Conservation (phyloP, 2,113 vertebrate species). For the Ailurus styani region DNA sequence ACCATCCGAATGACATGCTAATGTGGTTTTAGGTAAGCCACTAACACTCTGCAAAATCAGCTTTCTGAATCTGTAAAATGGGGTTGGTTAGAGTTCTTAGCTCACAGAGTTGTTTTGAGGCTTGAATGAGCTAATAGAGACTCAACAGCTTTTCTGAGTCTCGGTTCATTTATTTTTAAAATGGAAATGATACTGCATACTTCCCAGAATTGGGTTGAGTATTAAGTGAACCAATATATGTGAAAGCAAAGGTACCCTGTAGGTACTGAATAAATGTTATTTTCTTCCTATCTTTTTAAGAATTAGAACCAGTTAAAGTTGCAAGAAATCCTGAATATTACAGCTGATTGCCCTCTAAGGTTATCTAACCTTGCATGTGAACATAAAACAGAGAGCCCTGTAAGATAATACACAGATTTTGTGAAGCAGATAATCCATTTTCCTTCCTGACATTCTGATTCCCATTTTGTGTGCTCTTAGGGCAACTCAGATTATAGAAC, state of each 20-base stretch:
- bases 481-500: background rate
- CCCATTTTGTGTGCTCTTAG: background rate
- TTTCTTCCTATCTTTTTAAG: background rate
- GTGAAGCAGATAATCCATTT: slow-evolving; percentile 1
- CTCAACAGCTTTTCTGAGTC: background rate
- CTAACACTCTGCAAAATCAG: background rate
- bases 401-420: background rate
- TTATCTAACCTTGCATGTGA: background rate
- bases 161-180: background rate
- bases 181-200: background rate
- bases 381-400: background rate
- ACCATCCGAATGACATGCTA: background rate
- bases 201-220: background rate
- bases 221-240: background rate
- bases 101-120: background rate
- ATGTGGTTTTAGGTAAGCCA: background rate
- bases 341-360: background rate
- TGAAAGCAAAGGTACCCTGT: background rate
- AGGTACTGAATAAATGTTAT: background rate
- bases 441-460: background rate
- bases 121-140: background rate
- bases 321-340: background rate
- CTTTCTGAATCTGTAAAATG: background rate
- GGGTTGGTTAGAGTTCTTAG: background rate
- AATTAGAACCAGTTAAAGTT: background rate